These are phyloP conservation scores for Hoplias malabaricus DNA, from an alignment of 2,113 vertebrate species.

Conservation along the genomic window DNA sequence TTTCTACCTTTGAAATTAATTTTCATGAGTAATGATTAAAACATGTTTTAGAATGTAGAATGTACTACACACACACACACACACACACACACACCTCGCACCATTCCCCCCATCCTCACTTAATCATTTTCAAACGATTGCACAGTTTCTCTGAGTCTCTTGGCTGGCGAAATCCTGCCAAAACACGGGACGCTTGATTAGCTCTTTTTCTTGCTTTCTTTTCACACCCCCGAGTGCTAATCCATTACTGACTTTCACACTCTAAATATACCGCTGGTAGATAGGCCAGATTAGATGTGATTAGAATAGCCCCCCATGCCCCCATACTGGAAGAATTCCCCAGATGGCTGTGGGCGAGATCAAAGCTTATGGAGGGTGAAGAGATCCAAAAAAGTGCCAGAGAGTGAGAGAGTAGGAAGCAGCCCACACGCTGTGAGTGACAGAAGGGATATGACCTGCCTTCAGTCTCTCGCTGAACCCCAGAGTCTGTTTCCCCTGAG, in stretches of 20 bases:
- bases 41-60: no score
- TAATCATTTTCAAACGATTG: slow-evolving; percentile 39
- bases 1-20: no score
- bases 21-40: no score
- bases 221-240: slow-evolving; percentile 24
- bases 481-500: background rate
- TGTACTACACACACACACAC: background rate
- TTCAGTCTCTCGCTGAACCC: slow-evolving; percentile 21
- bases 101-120: slow-evolving; percentile 18
- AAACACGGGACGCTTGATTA: slow-evolving; percentile 42
- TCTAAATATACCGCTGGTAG: slow-evolving; percentile 43
- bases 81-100: background rate
- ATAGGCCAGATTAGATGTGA: slow-evolving; percentile 39
- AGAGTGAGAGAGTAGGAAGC: slow-evolving; percentile 39
- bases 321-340: slow-evolving; percentile 31
- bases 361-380: slow-evolving; percentile 25
- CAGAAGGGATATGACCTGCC: slow-evolving; percentile 32
- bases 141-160: background rate
- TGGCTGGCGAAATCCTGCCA: slow-evolving; percentile 20
- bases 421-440: slow-evolving; percentile 2
- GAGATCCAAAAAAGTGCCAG: slow-evolving; percentile 48
- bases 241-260: slow-evolving; percentile 38
- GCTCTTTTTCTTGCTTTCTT: slow-evolving; percentile 16
- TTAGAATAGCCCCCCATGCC: slow-evolving; percentile 39
- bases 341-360: slow-evolving; percentile 23